Evolutionary conservation across 30 jellyfish, hydroid and myxozoan species (phyloP), one percentile per base, ranked within the genome.

Genomic region (Hydra vulgaris): DNA sequence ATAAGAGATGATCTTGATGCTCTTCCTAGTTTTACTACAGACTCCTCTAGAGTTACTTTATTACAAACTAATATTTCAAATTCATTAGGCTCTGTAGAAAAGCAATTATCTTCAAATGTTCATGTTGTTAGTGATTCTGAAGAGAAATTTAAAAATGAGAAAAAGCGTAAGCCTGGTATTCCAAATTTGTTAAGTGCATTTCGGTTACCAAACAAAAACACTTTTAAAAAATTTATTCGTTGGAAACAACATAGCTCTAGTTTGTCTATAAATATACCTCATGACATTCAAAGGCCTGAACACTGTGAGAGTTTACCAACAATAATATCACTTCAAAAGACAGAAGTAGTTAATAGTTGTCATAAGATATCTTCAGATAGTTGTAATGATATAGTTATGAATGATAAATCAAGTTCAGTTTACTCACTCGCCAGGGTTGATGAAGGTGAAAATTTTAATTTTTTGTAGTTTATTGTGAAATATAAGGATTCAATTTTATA

Each of bases 341-440:
- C 5, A 12, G 61, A 40, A 3, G 12, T 5, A 3, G 61, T 40
- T 40, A 40, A 40, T 40, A 40, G 61, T 40, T 40, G 61, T 40
- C 61, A 40, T 40, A 12, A 40, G 12, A 12, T 12, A 40, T 40
- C 61, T 40, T 12, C 61, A 40, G 61, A 40, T 40, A 40, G 12
- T 3, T 40, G 5, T 40, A 40, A 40, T 40, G 12, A 40, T 40
- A 40, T 40, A 12, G 61, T 12, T 5, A 17, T 23, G 16, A 26
- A 25, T 23, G 77, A 72, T 27, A 91, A 71, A 70, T 91, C 97
- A 24, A 73, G 94, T 21, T 90, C 97, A 18, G 23, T 88, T 72
- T 83, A 89, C 69, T 91, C 97, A 69, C 71, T 91, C 68, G 95
- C 94, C 26, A 77, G 82, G 69, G 95, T 91, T 69, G 97, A 91